A percentile compares a stretch with the other conserved stretches of the same genome.
Conservation (phyloP, 2,113 vertebrate genomes). For the Leptobrachium ailaonicum region DNA sequence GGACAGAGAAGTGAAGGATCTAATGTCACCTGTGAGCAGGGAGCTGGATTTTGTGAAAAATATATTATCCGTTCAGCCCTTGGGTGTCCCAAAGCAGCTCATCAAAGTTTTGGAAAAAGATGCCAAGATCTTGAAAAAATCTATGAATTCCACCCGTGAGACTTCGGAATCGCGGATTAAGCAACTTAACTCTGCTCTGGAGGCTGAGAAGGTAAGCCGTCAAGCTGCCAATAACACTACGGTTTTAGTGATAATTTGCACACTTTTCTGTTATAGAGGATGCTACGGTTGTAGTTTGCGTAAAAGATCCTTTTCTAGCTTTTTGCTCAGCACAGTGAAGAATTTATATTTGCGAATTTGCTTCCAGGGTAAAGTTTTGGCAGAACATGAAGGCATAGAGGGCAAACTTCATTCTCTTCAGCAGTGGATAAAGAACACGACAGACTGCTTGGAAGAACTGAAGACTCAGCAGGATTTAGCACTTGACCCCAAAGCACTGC, state of each 20-base stretch:
- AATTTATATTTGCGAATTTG: slow-evolving; percentile 28
- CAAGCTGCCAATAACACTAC: background rate
- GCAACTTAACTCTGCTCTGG: slow-evolving; percentile 67
- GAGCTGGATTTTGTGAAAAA: slow-evolving; percentile 73
- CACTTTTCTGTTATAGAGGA: no score
- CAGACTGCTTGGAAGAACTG: slow-evolving; percentile 43
- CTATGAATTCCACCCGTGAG: slow-evolving; percentile 72
- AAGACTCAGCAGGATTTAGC: slow-evolving; percentile 53
- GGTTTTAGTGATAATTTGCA: no score
- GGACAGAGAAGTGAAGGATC: slow-evolving; percentile 78
- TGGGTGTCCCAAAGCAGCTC: slow-evolving; percentile 85
- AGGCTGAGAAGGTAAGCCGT: slow-evolving; percentile 73
- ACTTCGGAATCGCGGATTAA: slow-evolving; percentile 70
- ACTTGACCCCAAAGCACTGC: background rate
- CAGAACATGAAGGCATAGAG: slow-evolving; percentile 65
- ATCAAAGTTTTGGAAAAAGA: slow-evolving; percentile 89
- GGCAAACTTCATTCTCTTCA: slow-evolving; percentile 71
- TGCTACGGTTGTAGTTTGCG: no score
- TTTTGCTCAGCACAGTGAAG: no score
- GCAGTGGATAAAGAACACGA: slow-evolving; percentile 68
- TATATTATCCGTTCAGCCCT: slow-evolving; percentile 66
- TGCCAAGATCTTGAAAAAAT: slow-evolving; percentile 81
- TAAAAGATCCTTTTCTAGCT: no score
- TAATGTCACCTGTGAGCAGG: slow-evolving; percentile 74
- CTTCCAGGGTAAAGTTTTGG: slow-evolving; percentile 62